Evolutionary conservation across 2,113 vertebrate species (phyloP).

Genomic region (Etia nguti): DNA sequence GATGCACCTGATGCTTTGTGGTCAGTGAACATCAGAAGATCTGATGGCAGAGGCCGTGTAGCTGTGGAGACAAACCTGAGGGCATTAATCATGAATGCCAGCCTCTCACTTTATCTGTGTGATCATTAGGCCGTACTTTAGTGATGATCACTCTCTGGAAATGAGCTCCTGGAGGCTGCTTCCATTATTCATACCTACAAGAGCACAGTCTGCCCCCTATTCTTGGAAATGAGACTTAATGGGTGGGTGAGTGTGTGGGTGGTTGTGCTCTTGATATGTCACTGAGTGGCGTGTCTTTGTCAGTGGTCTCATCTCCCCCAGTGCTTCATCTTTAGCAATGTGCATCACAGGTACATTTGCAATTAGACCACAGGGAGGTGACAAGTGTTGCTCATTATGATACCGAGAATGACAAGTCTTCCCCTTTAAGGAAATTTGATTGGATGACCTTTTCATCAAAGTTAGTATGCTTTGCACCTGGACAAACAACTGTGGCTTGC

Average conservation of each 20-base stretch:
- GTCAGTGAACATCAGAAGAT: not conserved
- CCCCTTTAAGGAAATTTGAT: not conserved
- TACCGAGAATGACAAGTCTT: not conserved
- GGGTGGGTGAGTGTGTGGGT: not conserved
- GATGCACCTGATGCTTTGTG: not conserved
- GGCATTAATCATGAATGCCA: conserved; percentile 59
- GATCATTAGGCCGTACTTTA: conserved; percentile 62
- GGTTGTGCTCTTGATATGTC: conserved; percentile 35
- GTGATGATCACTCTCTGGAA: conserved; percentile 61
- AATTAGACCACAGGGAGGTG: not conserved
- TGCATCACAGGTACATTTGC: not conserved
- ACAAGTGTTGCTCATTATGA: not conserved
- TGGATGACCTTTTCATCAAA: not conserved
- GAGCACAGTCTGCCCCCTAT: conserved; percentile 54
- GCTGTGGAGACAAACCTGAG: conserved; percentile 26
- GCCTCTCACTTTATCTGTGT: conserved; percentile 59
- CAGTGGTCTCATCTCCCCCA: not conserved
- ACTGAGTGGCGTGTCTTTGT: not conserved
- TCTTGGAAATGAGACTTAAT: conserved; percentile 66
- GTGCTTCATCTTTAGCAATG: not conserved
- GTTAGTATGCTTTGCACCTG: not conserved
- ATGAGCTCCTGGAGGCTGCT: conserved; percentile 65
- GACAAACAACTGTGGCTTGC: not conserved
- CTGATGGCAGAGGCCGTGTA: not conserved
- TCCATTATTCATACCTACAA: conserved; percentile 71